phyloP scores from a whole-genome alignment of 2,113 vertebrate genomes.

The Myocastor coypus region DNA sequence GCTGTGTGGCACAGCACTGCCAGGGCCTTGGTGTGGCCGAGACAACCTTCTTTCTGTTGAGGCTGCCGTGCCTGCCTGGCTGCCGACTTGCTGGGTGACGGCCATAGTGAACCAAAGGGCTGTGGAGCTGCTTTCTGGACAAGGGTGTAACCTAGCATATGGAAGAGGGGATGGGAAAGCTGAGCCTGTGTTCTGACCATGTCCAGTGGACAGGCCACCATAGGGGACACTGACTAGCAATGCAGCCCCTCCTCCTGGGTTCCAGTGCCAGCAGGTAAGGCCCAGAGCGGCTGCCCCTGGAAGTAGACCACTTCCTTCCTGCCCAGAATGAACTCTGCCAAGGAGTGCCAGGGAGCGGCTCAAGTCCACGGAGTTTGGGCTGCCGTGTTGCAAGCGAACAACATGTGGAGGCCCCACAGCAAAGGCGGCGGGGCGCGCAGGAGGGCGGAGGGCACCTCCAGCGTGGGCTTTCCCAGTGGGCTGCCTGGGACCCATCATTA shows the following conservation, averaged over 20 bases:
- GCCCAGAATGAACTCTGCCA: background rate
- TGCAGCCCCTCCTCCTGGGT: rapidly evolving
- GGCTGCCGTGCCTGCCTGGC: rapidly evolving
- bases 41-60: rapidly evolving
- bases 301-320: rapidly evolving
- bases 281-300: background rate
- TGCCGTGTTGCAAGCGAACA: background rate
- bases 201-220: background rate
- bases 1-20: rapidly evolving
- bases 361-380: background rate
- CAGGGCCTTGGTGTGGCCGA: rapidly evolving
- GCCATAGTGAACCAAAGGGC: rapidly evolving
- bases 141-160: rapidly evolving
- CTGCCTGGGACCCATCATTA: rapidly evolving
- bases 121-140: rapidly evolving
- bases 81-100: rapidly evolving
- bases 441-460: background rate
- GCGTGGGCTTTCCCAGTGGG: rapidly evolving
- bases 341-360: background rate
- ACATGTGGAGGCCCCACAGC: background rate
- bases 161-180: background rate
- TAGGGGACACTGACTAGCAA: rapidly evolving
- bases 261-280: background rate
- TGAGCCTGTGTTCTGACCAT: rapidly evolving
- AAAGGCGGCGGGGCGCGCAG: rapidly evolving